Evolutionary conservation across 2,797 vertebrate species (phyloP).

Genomic region (Aeoliscus strigatus): DNA sequence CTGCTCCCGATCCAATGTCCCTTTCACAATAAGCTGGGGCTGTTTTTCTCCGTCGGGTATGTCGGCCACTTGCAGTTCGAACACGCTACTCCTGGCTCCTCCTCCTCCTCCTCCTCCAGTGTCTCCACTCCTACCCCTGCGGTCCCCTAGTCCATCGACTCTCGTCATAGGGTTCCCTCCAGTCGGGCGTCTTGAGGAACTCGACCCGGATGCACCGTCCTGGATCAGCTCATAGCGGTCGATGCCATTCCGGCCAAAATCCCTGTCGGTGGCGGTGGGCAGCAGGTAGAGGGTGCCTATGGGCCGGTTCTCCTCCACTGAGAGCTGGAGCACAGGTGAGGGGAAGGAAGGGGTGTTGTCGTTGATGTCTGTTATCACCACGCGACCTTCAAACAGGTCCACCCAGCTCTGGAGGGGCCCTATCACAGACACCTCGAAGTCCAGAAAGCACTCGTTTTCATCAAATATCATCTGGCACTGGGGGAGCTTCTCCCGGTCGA

Average conservation of each 20-base stretch:
- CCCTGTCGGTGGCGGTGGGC: constrained; percentile 93
- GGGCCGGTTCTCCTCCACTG: constrained; percentile 94
- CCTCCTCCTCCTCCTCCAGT: constrained; percentile 58
- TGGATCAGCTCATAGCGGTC: constrained; percentile 93
- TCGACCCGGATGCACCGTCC: constrained; percentile 73
- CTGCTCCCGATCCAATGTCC: constrained; percentile 88
- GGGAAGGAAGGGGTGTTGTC: constrained; percentile 97
- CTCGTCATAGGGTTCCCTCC: constrained; percentile 62
- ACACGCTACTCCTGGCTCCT: constrained; percentile 82
- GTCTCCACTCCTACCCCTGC: constrained; percentile 70
- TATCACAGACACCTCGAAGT: constrained; percentile 97
- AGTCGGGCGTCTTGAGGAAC: constrained; percentile 55
- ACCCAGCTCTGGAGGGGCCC: constrained; percentile 97
- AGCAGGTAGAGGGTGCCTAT: constrained; percentile 94
- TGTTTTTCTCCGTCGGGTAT: constrained; percentile 95
- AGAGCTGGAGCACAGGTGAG: constrained; percentile 92
- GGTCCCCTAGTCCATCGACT: constrained; percentile 62
- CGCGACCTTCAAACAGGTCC: constrained; percentile 91
- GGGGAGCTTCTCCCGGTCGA: constrained; percentile 95
- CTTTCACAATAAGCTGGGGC: constrained; percentile 95
- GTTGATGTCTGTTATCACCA: constrained; percentile 94
- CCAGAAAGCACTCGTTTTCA: constrained; percentile 94
- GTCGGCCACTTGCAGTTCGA: constrained; percentile 94
- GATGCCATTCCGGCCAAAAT: constrained; percentile 94
- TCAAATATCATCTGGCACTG: constrained; percentile 99